Conservation (phyloP, 2,113 vertebrate genomes). For the Hemiscyllium ocellatum region DNA sequence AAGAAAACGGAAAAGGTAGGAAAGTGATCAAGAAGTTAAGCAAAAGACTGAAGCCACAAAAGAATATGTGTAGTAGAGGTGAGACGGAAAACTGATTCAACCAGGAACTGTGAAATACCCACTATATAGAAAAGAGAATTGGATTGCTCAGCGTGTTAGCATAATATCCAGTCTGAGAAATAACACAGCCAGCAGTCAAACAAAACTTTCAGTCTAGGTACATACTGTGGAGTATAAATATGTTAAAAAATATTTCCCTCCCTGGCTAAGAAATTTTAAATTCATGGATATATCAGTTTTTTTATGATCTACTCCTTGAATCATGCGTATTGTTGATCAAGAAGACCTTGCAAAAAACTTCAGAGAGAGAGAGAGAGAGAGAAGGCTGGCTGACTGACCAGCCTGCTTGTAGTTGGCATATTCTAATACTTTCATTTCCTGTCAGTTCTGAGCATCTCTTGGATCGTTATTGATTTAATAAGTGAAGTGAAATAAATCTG, state of each 20-base stretch:
- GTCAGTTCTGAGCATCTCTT: background rate
- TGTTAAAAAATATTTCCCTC: background rate
- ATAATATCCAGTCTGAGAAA: background rate
- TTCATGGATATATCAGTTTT: background rate
- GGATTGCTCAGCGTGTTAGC: background rate
- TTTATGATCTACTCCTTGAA: background rate
- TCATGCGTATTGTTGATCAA: background rate
- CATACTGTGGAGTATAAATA: background rate
- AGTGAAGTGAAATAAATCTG: background rate
- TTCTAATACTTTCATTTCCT: background rate
- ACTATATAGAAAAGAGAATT: background rate
- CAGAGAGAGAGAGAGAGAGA: background rate
- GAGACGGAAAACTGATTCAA: background rate
- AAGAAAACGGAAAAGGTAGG: background rate
- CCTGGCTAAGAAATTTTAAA: background rate
- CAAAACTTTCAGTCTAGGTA: background rate
- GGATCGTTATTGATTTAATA: background rate
- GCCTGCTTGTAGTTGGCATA: background rate
- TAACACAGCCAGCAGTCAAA: background rate
- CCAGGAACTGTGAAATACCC: background rate
- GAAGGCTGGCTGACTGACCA: background rate
- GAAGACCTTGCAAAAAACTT: background rate
- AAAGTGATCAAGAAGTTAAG: background rate
- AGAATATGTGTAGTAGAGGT: background rate
- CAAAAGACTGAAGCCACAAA: background rate